Evolutionary conservation across 2,113 vertebrate species (phyloP), one percentile per base, ranked within the genome.

Genomic region (Melanerpes aurifrons): DNA sequence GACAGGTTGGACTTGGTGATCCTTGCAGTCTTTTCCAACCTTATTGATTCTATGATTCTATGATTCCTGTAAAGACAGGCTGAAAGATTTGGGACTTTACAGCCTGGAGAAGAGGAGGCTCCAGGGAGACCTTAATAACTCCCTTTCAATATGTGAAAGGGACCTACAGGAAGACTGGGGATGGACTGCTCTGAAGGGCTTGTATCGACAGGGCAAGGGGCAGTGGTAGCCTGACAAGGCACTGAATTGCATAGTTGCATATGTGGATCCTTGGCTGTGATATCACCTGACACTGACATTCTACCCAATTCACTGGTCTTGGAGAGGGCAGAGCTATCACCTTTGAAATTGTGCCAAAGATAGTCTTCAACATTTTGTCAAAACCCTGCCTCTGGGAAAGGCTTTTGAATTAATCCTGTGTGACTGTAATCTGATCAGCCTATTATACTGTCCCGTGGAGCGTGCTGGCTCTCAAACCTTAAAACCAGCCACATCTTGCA

Each of bases 401-500:
- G 32, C 24, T 57, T 50, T 75, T 32, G 62, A 45, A 77, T 62
- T 14, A 89, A 40, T 8, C 31, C 18, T 21, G 15, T 61, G 37
- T 43, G 16, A 43, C 22, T 71, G 8, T 28, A 68, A 57, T 28
- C 53, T 56, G 17, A 47, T 86, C 45, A 50, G 37, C 28, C 40
- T 62, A 11, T 37, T 0, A 3, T 2, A 6, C 32, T 83, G 3
- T 1, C 9, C 35, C 3, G 1, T 8, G 19, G 45, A 69, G 16
- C 1, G 5, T 18, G 37, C 26, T 76, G 68, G 15, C 11, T 71
- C 15, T 29, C 35, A 73, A n/a, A 22, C 8, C 25, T 48, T 82
- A 29, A 24, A 68, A 25, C 37, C 53, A 78, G 31, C 20, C 6
- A 26, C 10, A 74, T 29, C 14, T 71, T 63, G 32, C 16, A 15